Percentiles rank a stretch among this genome's conserved stretches.
Conservation (phyloP, 2,888 invertebrate species). For the Epiblema foenella region DNA sequence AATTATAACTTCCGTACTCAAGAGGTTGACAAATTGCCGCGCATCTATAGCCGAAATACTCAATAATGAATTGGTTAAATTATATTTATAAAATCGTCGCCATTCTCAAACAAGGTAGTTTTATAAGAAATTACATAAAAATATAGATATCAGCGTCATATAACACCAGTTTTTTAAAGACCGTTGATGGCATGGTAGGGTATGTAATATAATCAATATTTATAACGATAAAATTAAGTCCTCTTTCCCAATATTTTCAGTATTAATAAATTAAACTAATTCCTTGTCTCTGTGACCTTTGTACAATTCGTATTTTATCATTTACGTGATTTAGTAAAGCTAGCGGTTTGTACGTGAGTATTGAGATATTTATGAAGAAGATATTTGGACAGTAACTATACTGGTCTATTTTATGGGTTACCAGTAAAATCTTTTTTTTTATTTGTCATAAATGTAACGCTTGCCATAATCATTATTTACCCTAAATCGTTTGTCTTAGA, state of each 20-base stretch:
- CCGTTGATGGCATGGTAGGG: neutral
- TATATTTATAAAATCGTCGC: neutral
- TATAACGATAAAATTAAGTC: neutral
- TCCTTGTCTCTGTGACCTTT: conserved; percentile 7
- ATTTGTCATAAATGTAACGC: too few relatives aligned
- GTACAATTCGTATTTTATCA: neutral
- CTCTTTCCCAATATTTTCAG: conserved; percentile 5
- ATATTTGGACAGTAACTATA: neutral
- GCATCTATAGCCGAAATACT: neutral
- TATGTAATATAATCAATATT: neutral
- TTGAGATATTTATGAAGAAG: neutral
- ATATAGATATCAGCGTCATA: conserved; percentile 3
- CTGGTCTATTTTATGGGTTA: neutral
- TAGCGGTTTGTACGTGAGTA: conserved; percentile 6
- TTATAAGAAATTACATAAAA: neutral
- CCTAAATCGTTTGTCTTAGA: too few relatives aligned
- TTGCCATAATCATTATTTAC: too few relatives aligned
- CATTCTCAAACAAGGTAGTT: neutral
- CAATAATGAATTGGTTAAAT: neutral
- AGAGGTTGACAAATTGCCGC: neutral
- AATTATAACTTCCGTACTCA: too few relatives aligned
- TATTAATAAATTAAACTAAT: conserved; percentile 18
- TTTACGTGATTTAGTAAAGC: conserved; percentile 24
- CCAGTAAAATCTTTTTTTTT: too few relatives aligned
- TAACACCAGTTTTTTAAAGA: neutral